These are phyloP conservation scores for Oscheius sp. DNA, from an alignment of 1,140 invertebrate species.

Conservation along the genomic window DNA sequence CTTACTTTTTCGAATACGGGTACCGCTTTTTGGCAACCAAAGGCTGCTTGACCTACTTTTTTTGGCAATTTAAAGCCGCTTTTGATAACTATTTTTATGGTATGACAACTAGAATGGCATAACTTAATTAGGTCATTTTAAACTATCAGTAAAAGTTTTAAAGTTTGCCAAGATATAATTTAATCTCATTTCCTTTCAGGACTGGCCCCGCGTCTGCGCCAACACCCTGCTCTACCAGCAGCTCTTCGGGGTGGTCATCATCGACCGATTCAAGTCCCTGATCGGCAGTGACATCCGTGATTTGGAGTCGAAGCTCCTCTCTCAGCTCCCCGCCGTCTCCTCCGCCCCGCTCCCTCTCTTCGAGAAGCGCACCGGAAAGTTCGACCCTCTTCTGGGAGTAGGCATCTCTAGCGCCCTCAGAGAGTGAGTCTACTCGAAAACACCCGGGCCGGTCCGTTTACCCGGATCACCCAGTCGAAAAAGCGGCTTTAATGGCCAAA, in stretches of 20 bases:
- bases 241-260: constrained; percentile 13
- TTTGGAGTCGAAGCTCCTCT: not conserved
- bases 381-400: constrained; percentile 20
- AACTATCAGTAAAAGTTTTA: too few species aligned
- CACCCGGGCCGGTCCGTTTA: too few species aligned
- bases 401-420: constrained; percentile 9
- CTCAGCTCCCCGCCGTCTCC: not conserved
- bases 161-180: not conserved
- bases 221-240: not conserved
- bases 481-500: too few species aligned
- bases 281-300: not conserved
- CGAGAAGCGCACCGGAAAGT: constrained; percentile 16
- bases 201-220: constrained; percentile 26
- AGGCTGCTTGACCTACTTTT: too few species aligned
- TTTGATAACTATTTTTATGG: too few species aligned
- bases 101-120: too few species aligned
- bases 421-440: constrained; percentile 20
- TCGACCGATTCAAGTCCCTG: constrained; percentile 26
- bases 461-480: too few species aligned
- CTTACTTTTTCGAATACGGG: too few species aligned
- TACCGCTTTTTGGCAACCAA: too few species aligned
- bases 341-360: constrained; percentile 3
- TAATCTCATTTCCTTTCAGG: constrained; percentile 11
- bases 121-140: too few species aligned
- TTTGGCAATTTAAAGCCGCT: too few species aligned